Evolutionary conservation across 2,888 invertebrate genomes (phyloP), one percentile per base, ranked within the genome.

Genomic region (Fissipunctia ypsillon): DNA sequence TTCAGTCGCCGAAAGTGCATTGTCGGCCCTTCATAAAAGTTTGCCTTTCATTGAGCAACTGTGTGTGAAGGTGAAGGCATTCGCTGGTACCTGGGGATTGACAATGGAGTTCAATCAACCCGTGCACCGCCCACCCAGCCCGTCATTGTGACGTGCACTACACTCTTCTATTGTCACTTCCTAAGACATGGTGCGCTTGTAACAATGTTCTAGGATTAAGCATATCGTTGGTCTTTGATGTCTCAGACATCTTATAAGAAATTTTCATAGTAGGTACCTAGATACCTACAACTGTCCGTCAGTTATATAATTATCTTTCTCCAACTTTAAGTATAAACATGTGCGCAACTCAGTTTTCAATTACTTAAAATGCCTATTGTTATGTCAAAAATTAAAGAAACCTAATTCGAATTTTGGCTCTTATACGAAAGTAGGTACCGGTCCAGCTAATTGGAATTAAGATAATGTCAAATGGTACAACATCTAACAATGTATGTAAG

Each of bases 31-130:
- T 67, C 83, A 85, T 83, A 87, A 80, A 90, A 88, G 88, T 90
- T 90, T 87, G 80, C 87, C 86, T 91, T 90, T 86, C 88, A 87
- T 84, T 85, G 84, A 87, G 80, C 88, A 85, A 86, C 78, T 72
- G 74, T 80, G 72, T 87, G 78, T 88, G 87, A 89, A 90, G 89
- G 85, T 90, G 85, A 88, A 90, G 89, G 87, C 87, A 90, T 92
- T 91, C 87, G 88, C 86, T 83, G 87, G 91, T 94, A 94, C 93
- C 93, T 93, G 94, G 89, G 91, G 92, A 94, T 93, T 92, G 91
- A 94, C 93, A 94, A 94, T 93, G 84, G 91, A 92, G 96, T 94
- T 92, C 95, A 95, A 91, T 94, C 95, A 95, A 95, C 96, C 90
- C 92, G 85, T 90, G 87, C 87, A 87, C 89, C 93, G 93, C 94